Conservation (phyloP, 1,140 invertebrate species). For the Drosophila pseudoobscura region DNA sequence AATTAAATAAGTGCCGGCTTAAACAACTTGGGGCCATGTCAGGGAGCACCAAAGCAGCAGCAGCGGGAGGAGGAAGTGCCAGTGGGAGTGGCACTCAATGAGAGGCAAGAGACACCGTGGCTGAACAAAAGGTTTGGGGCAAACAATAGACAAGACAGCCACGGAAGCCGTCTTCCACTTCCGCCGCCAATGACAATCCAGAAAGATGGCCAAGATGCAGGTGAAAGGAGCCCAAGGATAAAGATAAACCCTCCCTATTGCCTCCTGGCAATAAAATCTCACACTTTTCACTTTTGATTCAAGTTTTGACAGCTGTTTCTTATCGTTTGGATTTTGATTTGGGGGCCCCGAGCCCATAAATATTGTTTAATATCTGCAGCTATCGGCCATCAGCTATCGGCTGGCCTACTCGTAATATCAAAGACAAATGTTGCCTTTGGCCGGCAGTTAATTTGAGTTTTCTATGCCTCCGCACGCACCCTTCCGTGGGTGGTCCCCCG, state of each 20-base stretch:
- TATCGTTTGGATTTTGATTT: slow-evolving; percentile 58
- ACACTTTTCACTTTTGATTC: slow-evolving; percentile 11
- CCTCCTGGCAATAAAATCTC: slow-evolving; percentile 27
- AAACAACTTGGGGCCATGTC: slow-evolving; percentile 58
- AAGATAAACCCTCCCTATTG: slow-evolving; percentile 3
- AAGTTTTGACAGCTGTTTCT: slow-evolving; percentile 61
- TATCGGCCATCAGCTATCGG: slow-evolving; percentile 16
- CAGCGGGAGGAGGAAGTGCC: no score
- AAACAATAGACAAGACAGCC: slow-evolving; percentile 31
- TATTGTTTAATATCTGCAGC: slow-evolving; percentile 70
- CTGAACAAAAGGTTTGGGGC: slow-evolving; percentile 41
- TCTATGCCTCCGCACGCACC: slow-evolving; percentile 60
- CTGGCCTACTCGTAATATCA: slow-evolving; percentile 40
- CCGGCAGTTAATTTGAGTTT: slow-evolving; percentile 53
- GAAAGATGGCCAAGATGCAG: slow-evolving; percentile 6
- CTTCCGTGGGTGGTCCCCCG: background rate
- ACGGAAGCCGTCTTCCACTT: slow-evolving; percentile 45
- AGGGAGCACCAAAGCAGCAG: slow-evolving; percentile 12
- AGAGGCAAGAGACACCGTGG: background rate
- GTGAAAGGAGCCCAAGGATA: slow-evolving; percentile 13
- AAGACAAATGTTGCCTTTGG: slow-evolving; percentile 60
- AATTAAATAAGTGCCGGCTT: slow-evolving; percentile 79
- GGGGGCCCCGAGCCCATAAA: slow-evolving; percentile 59
- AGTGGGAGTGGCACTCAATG: no score
- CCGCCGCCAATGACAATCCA: slow-evolving; percentile 44